These are phyloP conservation scores for Cryptoblepharus egeriae DNA, from an alignment of 2,797 vertebrate genomes.

Conservation along the genomic window DNA sequence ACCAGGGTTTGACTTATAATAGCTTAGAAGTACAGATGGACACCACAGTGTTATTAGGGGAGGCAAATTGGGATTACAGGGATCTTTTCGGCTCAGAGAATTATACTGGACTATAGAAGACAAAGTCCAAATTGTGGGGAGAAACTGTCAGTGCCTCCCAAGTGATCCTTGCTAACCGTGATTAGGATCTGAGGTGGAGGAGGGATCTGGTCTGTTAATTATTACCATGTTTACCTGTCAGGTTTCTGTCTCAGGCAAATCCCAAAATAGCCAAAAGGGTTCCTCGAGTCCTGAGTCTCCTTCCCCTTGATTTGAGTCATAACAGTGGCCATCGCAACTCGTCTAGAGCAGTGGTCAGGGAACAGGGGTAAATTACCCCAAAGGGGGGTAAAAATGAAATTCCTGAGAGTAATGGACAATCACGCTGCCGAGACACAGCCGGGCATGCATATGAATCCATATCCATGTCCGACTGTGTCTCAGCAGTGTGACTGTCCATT, in stretches of 20 bases:
- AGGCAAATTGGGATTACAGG: constrained; percentile 18
- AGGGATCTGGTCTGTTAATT: background rate
- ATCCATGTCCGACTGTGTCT: no score
- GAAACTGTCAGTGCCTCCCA: background rate
- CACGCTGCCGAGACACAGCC: no score
- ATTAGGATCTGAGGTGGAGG: background rate
- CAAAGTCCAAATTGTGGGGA: background rate
- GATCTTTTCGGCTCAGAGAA: background rate
- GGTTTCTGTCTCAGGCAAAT: background rate
- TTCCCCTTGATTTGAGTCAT: no score
- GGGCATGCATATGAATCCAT: no score
- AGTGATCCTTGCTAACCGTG: background rate
- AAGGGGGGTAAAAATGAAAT: no score
- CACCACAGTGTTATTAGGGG: background rate
- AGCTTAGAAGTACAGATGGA: constrained; percentile 7
- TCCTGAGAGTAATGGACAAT: no score
- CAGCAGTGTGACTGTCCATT: no score
- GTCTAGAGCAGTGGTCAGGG: no score
- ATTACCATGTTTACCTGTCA: background rate
- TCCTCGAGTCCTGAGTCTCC: no score
- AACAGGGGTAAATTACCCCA: no score
- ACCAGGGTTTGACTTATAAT: background rate
- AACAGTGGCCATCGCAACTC: no score
- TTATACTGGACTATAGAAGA: no score
- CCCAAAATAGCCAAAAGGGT: background rate